Conservation (phyloP, 2,113 vertebrate genomes). For the Nematolebias whitei region DNA sequence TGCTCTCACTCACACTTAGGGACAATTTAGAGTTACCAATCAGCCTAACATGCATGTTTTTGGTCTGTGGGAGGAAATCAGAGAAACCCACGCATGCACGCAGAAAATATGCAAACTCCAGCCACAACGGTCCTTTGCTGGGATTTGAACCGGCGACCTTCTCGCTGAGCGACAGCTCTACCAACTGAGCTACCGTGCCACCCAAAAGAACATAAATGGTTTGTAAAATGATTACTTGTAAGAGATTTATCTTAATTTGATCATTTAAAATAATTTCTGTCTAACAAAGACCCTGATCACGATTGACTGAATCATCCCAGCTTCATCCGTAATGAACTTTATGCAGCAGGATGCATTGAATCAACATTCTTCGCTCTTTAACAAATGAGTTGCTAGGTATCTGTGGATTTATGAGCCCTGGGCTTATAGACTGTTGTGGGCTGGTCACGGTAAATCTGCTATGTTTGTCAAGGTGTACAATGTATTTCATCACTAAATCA, state of each 20-base stretch:
- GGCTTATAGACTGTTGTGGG: constrained; percentile 53
- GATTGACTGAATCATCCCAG: constrained; percentile 39
- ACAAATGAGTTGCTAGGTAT: constrained; percentile 63
- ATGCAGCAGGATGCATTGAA: constrained; percentile 35
- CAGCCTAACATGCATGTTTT: too few relatives aligned
- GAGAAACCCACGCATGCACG: too few relatives aligned
- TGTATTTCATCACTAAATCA: constrained; percentile 68
- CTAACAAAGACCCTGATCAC: constrained; percentile 44
- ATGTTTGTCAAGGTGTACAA: constrained; percentile 71
- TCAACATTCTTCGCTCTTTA: constrained; percentile 56
- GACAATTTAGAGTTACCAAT: too few relatives aligned
- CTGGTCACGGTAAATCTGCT: constrained; percentile 71
- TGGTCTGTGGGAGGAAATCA: too few relatives aligned
- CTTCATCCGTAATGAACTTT: constrained; percentile 24
- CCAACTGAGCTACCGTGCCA: too few relatives aligned
- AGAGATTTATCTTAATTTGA: constrained; percentile 34
- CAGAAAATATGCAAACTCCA: too few relatives aligned
- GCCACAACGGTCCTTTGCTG: too few relatives aligned
- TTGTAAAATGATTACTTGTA: constrained; percentile 14
- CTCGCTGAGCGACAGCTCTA: too few relatives aligned
- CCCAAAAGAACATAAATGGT: too few relatives aligned
- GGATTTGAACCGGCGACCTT: too few relatives aligned
- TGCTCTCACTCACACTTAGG: too few relatives aligned
- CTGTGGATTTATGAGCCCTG: constrained; percentile 65
- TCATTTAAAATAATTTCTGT: constrained; percentile 10